Base-by-base conservation (phyloP, 64 coral and sea anemone species). In the Stichodactyla mertensii region DNA sequence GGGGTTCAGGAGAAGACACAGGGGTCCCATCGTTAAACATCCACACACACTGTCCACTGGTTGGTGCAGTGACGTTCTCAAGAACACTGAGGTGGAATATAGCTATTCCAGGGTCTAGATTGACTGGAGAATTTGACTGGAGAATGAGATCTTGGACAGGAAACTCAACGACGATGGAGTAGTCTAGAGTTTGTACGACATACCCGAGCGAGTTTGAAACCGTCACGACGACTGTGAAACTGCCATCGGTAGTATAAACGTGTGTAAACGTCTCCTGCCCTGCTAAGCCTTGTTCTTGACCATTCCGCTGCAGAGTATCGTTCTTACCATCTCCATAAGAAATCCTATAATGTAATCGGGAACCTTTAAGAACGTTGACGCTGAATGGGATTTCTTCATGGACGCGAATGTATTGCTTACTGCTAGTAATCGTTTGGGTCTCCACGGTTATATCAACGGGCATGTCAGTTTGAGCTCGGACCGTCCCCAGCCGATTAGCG, bases 391-490 rank as follows among this genome's bases (percentile, higher is more conserved):
- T 80, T 18, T 80, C 52, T 88, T 97, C 58, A 54, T 82, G 58
- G 19, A 93, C 94, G 79, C 82, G 70, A 31, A 97, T 90, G 66
- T 93, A 97, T 6, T 88, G 88, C 45, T 93, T 85, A 4, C 62
- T 36, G 10, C 55, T 79, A 51, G 77, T 85, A 5, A 97, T 71
- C 0, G 10, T 90, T 16, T 93, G 86, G n/a, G 52, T 67, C 45
- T 86, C 71, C 52, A 97, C 83, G 0, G 91, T 85, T 24, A 89
- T 88, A 78, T 97, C 94, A 23, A 97, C 91, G 19, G 86, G 88
- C 2, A 88, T 83, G 14, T 85, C 59, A 16, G 61, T 18, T 86
- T 57, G 59, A 19, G 86, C 74, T 6, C 64, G 70, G 56, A 82
- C 61, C 0, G 62, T 67, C 0, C 91, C 91, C 52, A 97, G 64